Percentiles rank a stretch among this genome's conserved stretches.
These are phyloP conservation scores for Florisuga fusca DNA, from an alignment of 2,797 vertebrate species.

Conservation along the genomic window DNA sequence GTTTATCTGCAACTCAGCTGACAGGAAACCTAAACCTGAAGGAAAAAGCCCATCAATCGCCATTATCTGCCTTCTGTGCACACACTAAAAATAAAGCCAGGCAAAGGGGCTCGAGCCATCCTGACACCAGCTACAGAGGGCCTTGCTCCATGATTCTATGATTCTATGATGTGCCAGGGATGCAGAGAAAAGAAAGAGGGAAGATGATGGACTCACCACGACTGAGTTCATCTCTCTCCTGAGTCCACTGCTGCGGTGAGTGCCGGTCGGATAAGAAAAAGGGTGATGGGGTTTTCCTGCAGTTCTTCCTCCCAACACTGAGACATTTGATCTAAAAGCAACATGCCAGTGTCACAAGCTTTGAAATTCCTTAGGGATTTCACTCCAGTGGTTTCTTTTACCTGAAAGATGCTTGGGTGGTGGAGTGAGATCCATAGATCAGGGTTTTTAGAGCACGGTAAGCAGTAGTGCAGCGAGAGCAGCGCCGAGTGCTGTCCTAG, in stretches of 20 bases:
- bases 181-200: neutral
- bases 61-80: constrained; percentile 39
- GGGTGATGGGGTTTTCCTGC: neutral
- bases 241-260: fast-evolving
- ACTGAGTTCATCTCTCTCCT: neutral
- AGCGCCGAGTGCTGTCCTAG: fast-evolving
- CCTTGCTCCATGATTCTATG: neutral
- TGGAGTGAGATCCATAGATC: neutral
- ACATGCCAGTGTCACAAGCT: fast-evolving
- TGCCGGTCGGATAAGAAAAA: neutral
- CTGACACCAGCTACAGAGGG: fast-evolving
- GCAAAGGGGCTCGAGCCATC: neutral
- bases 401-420: neutral
- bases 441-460: neutral
- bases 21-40: constrained; percentile 70
- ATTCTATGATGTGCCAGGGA: neutral
- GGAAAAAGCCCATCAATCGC: constrained; percentile 51
- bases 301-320: neutral
- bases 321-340: neutral
- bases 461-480: neutral
- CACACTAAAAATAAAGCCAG: neutral
- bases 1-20: constrained; percentile 64
- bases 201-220: neutral
- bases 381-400: neutral
- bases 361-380: neutral